Conservation (phyloP, 1,140 invertebrate genomes). For the Dinoponera quadriceps region DNA sequence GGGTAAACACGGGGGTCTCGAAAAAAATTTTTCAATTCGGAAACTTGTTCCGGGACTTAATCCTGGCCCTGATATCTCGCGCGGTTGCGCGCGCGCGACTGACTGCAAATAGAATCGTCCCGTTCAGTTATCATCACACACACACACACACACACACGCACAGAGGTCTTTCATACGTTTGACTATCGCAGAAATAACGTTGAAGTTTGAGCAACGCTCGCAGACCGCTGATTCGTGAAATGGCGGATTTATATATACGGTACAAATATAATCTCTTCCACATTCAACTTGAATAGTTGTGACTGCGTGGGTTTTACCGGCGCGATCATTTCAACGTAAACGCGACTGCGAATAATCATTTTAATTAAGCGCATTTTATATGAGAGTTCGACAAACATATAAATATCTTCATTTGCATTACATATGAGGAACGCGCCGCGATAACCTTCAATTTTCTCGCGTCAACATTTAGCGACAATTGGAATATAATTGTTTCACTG, state of each 20-base stretch:
- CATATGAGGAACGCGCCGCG: too few species aligned
- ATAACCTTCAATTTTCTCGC: too few species aligned
- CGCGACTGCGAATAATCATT: too few species aligned
- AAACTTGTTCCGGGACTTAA: constrained; percentile 39
- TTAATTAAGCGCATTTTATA: too few species aligned
- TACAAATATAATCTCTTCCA: background rate
- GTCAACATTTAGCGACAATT: background rate
- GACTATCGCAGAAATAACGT: background rate
- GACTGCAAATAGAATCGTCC: constrained; percentile 40
- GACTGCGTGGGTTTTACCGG: background rate
- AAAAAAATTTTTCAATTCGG: constrained; percentile 22
- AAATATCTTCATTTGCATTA: too few species aligned
- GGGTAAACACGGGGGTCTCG: constrained; percentile 50
- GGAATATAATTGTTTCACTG: background rate
- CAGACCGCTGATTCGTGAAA: background rate
- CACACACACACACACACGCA: too few species aligned
- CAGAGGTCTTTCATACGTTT: constrained; percentile 7
- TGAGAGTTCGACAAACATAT: too few species aligned
- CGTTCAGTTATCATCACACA: constrained; percentile 1
- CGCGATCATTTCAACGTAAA: too few species aligned
- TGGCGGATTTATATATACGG: background rate
- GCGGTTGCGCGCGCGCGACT: background rate
- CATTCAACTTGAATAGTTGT: background rate
- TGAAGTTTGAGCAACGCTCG: background rate
- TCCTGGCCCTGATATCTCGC: constrained; percentile 20